Base-by-base conservation (phyloP, 1,140 invertebrate genomes). In the Caerostris darwini region DNA sequence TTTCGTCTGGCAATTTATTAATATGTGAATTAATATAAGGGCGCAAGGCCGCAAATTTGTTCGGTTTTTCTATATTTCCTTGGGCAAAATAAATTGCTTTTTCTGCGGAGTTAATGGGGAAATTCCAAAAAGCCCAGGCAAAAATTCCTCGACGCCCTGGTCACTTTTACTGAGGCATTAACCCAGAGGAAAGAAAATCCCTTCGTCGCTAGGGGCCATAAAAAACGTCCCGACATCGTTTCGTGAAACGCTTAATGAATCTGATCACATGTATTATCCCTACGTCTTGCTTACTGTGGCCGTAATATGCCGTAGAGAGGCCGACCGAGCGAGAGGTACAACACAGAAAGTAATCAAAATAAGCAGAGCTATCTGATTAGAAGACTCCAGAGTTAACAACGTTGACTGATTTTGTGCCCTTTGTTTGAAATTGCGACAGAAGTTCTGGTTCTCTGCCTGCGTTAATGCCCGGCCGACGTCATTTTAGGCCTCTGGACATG, bases 191-290 rank as follows among this genome's bases (percentile, higher is more conserved):
- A 64, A 77, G 69, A 57, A 85, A 85, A 59, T 58, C 82, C 82
- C 54, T 10, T 19, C 56, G 54, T 85, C 82, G 82, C 82, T 34
- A 85, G 82, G 82, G 86, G 58, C 58, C 86, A 88, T 88, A 88
- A 88, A 88, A 88, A 67, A 56, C 8, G 82, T 34, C n/a, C 82
- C 58, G 54, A 12, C 86, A 88, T 64, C 86, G 61, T 77, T 77
- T 77, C 69, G 8, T 77, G 69, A 57, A 57, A 53, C 86, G 86
- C 34, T 67, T 88, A 88, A 88, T 88, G 86, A 88, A 88, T 88
- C 86, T 67, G 86, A 88, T 88, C 59, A 88, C 86, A 88, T 88
- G 86, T 50, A 67, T 88, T 88, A 88, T 67, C 86, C 86, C 86
- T 61, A 54, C 50, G 59, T 67, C 86, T 88, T 88, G 86, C 64